Base-by-base conservation (phyloP, 53 echinoderm and acorn worm species). In the Astropecten irregularis region DNA sequence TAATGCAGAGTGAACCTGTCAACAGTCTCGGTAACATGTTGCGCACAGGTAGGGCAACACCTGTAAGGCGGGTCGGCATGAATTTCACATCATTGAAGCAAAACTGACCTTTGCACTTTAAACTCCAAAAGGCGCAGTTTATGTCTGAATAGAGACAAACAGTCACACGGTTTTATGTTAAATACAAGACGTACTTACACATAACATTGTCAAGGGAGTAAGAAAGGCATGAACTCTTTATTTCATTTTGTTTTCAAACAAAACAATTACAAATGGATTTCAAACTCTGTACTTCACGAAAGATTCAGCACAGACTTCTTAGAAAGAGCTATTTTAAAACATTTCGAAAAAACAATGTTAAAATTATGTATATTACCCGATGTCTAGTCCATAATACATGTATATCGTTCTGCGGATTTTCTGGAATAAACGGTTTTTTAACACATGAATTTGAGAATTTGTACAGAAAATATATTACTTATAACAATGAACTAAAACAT, bases 401-500 rank as follows among this genome's bases (percentile, higher is more conserved):
- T n/a, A n/a, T n/a, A 57, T 74, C 30, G 52, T 54, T 73, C 28
- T 53, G 51, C 56, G 74, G 36, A 55, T 15, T 35, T 54, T 39
- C 37, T 52, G 57, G 55, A 56, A 74, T 74, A 74, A 74, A 74
- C 25, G 55, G 57, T 74, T 57, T 34, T 57, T 56, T 56, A 74
- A 74, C 74, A 74, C 36, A n/a, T 50, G 54, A 56, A 36, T 71
- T 71, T 74, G 74, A 74, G 55, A 32, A 53, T 73, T 74, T 74
- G 53, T 74, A 74, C 74, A 74, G 54, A 74, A 68, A 74, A 74
- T 74, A 74, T 74, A 74, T 74, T 74, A 74, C 55, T 74, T 51
- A 74, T 74, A 55, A 37, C 55, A 73, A 73, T 51, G 74, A 74
- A 56, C 56, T 25, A 37, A 74, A 32, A 35, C 22, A 27, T 55